Conservation (phyloP, 2,113 vertebrate species). For the Emydura subglobosa region DNA sequence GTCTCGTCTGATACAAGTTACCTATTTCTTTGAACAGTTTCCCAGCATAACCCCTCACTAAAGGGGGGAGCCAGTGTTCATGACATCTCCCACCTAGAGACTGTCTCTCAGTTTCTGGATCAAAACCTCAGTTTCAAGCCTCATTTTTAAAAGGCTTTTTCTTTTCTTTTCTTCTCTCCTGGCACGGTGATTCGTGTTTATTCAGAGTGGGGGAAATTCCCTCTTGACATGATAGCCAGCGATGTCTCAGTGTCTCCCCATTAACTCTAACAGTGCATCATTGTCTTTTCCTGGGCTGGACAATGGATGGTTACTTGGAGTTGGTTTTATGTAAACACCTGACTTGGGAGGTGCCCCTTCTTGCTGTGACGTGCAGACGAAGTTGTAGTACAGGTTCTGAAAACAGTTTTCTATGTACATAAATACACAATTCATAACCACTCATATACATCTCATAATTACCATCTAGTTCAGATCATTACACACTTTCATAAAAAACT, state of each 20-base stretch:
- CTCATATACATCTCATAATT: neutral
- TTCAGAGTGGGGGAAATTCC: neutral
- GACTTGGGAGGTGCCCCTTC: neutral
- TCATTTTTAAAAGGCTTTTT: neutral
- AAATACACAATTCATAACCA: too few relatives aligned
- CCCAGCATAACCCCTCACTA: neutral
- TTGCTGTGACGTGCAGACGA: neutral
- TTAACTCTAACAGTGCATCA: neutral
- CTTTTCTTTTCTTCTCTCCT: neutral
- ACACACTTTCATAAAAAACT: neutral
- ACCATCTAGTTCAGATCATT: neutral
- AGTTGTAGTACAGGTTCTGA: neutral
- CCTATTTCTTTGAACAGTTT: neutral
- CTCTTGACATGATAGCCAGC: neutral
- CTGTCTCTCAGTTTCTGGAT: neutral
- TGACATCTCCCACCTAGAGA: neutral
- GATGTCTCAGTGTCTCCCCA: neutral
- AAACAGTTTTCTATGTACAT: neutral
- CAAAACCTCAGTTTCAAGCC: neutral
- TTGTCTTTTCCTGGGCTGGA: neutral
- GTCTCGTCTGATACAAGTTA: neutral
- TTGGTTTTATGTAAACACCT: neutral
- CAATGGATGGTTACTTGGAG: neutral
- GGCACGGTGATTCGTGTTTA: neutral
- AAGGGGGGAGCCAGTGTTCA: neutral